Evolutionary conservation across 2,888 invertebrate genomes (phyloP).

Genomic region (Oligia fasciuncula): DNA sequence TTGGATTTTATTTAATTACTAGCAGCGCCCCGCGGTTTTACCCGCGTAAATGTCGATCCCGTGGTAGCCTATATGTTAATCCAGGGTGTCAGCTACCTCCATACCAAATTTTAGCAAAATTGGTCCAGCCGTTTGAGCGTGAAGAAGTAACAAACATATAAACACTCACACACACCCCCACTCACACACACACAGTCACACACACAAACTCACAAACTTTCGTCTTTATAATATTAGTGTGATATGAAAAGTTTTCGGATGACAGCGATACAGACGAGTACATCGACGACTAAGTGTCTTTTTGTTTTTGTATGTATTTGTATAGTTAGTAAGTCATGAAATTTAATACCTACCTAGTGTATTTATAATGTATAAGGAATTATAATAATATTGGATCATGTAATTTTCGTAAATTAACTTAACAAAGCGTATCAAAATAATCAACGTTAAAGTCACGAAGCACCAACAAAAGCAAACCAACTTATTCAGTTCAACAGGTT

Average conservation of each 20-base stretch:
- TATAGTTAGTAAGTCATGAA: not conserved
- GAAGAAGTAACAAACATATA: no score
- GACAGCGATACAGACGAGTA: not conserved
- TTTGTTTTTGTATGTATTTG: not conserved
- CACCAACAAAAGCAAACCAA: not conserved
- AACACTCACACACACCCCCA: no score
- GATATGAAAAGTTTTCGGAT: not conserved
- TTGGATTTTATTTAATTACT: not conserved
- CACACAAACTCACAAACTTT: no score
- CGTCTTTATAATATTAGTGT: no score
- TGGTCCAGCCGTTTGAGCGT: no score
- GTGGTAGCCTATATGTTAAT: no score
- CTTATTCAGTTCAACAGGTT: slow-evolving; percentile 24
- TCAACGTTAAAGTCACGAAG: slow-evolving; percentile 3
- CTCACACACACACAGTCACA: no score
- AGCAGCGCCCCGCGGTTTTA: no score
- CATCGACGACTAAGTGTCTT: not conserved
- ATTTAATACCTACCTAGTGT: not conserved
- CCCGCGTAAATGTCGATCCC: no score
- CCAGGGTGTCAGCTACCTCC: no score
- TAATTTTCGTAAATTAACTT: not conserved
- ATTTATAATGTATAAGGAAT: not conserved
- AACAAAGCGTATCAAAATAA: not conserved
- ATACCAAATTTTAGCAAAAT: no score
- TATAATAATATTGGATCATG: not conserved